These are phyloP conservation scores for Noctilio leporinus DNA, from an alignment of 2,113 vertebrate genomes.

Conservation along the genomic window DNA sequence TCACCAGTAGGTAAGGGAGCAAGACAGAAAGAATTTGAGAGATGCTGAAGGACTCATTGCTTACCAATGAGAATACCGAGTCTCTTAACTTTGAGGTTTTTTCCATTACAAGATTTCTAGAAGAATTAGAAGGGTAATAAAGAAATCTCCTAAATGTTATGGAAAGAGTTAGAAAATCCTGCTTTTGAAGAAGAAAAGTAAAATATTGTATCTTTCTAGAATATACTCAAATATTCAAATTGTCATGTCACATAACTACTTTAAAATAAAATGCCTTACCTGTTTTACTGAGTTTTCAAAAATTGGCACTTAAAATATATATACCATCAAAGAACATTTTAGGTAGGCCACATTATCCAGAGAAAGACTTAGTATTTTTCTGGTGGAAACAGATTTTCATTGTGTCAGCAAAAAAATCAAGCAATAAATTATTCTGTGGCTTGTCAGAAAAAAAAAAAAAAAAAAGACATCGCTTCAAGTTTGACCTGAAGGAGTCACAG, in stretches of 20 bases:
- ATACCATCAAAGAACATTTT: conserved; percentile 36
- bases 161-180: neutral
- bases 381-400: conserved; percentile 32
- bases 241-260: neutral
- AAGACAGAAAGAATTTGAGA: neutral
- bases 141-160: neutral
- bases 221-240: conserved; percentile 9
- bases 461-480: conserved; percentile 43
- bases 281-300: conserved; percentile 21
- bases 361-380: conserved; percentile 11
- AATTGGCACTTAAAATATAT: conserved; percentile 26
- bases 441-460: conserved; percentile 67
- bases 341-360: neutral
- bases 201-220: conserved; percentile 11
- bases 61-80: neutral
- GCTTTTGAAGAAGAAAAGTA: neutral
- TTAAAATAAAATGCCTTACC: conserved; percentile 27
- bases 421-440: too few species aligned
- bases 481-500: conserved; percentile 34
- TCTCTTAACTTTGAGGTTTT: neutral
- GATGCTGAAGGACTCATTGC: neutral
- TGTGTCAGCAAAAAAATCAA: conserved; percentile 51
- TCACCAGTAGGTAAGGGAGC: neutral
- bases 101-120: neutral
- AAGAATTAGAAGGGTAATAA: neutral